Evolutionary conservation across 2,113 vertebrate genomes (phyloP), one percentile per base, ranked within the genome.

Genomic region (Sylvia atricapilla): DNA sequence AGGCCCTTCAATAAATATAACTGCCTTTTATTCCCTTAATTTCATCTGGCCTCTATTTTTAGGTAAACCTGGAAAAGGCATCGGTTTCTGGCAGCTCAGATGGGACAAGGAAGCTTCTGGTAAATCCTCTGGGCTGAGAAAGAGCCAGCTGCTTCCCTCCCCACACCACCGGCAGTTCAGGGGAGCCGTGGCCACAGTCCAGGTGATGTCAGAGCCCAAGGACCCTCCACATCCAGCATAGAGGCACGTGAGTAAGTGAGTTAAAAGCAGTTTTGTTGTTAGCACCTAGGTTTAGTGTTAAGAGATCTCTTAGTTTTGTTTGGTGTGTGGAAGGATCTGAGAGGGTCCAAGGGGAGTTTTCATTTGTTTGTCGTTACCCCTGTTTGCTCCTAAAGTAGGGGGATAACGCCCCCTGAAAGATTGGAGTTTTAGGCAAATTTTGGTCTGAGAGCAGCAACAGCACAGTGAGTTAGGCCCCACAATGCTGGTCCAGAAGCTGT

Each of bases 91-190:
- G 53, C 6, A 11, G 35, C 24, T 8, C 41, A 58, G 33, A 46
- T 28, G 19, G 24, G 41, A n/a, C 24, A 58, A 46, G 18, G 14
- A 35, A 14, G 43, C 24, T 46, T 35, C 19, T 74, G 25, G 18
- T n/a, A 74, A 35, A 58, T 46, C 14, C 13, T 46, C 24, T 46
- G 24, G 14, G 58, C 18, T 35, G 33, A 74, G 41, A 58, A 44
- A 56, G 31, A 35, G 31, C 18, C 13, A n/a, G 31, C 8, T 28
- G 41, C 31, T 44, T 66, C 30, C 9, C 16, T 62, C 13, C 2
- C 2, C 1, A 23, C 13, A 33, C 22, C 27, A 17, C 23, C 1
- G 1, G 39, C 31, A 22, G 13, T 56, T 56, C 0, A 1, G 12
- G 9, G 6, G 24, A 13, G 13, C 18, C 58, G 31, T 28, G 31